Evolutionary conservation across 2,113 vertebrate species (phyloP).

Genomic region (Leuciscus idus): DNA sequence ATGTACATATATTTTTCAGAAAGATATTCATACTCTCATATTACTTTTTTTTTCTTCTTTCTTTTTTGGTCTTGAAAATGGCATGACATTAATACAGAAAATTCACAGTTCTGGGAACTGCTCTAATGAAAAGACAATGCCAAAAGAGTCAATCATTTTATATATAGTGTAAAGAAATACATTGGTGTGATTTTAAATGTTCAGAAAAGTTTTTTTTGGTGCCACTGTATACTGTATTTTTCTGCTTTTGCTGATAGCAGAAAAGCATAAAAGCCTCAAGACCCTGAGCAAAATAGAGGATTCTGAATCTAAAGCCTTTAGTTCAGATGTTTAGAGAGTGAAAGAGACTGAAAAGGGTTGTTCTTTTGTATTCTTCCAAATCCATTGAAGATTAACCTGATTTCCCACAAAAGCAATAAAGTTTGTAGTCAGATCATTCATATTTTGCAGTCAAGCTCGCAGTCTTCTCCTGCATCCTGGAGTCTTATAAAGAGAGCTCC

Average conservation of each 20-base stretch:
- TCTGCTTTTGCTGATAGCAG: background rate
- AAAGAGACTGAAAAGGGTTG: background rate
- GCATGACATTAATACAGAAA: too few relatives aligned
- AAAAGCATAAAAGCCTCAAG: background rate
- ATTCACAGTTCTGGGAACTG: background rate
- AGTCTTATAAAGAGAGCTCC: background rate
- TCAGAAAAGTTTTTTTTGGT: background rate
- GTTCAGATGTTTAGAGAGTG: conserved; percentile 33
- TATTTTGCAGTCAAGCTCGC: background rate
- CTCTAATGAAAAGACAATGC: background rate
- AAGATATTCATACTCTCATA: too few relatives aligned
- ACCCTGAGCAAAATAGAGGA: background rate
- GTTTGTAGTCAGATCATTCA: conserved; percentile 12
- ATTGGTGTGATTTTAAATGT: background rate
- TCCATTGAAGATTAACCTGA: background rate
- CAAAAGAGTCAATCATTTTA: background rate
- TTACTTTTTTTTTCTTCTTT: too few relatives aligned
- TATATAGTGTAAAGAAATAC: background rate
- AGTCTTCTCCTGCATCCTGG: background rate
- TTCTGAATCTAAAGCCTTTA: background rate
- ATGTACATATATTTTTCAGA: too few relatives aligned
- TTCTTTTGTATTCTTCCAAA: conserved; percentile 4
- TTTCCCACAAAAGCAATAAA: background rate
- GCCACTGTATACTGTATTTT: background rate
- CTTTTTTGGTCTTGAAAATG: too few relatives aligned